Evolutionary conservation across 2,888 invertebrate genomes (phyloP).

Genomic region (Lasioglossum lativentre): DNA sequence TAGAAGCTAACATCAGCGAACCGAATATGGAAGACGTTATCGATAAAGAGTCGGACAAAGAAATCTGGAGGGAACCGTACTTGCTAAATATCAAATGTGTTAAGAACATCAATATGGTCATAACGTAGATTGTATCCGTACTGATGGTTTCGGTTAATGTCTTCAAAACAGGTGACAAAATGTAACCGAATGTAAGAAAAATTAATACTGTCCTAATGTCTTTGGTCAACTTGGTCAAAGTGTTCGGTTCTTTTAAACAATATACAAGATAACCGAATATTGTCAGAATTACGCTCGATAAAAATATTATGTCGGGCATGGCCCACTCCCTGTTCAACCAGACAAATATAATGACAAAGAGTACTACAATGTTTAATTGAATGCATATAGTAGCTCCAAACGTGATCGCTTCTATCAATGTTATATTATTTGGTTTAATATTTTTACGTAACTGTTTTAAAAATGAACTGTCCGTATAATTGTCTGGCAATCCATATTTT

Average conservation of each 20-base stretch:
- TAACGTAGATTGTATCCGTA: constrained; percentile 98
- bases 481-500: constrained; percentile 94
- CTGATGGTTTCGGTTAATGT: constrained; percentile 98
- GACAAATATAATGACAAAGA: constrained; percentile 90
- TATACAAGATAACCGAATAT: constrained; percentile 88
- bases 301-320: constrained; percentile 88
- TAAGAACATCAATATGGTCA: constrained; percentile 94
- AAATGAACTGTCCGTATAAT: constrained; percentile 95
- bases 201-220: constrained; percentile 92
- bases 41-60: constrained; percentile 96
- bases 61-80: constrained; percentile 94
- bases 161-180: constrained; percentile 95
- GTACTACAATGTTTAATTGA: constrained; percentile 91
- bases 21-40: constrained; percentile 98
- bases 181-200: constrained; percentile 94
- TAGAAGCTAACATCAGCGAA: constrained; percentile 96
- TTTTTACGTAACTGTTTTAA: constrained; percentile 94
- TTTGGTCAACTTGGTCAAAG: constrained; percentile 81
- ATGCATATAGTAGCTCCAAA: constrained; percentile 93
- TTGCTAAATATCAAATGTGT: constrained; percentile 96
- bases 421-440: constrained; percentile 91
- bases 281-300: constrained; percentile 86
- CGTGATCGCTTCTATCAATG: constrained; percentile 88
- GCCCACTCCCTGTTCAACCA: constrained; percentile 90
- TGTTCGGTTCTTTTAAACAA: constrained; percentile 71